phyloP scores from a whole-genome alignment of 2,888 invertebrate species.

The Branchellion lobata region DNA sequence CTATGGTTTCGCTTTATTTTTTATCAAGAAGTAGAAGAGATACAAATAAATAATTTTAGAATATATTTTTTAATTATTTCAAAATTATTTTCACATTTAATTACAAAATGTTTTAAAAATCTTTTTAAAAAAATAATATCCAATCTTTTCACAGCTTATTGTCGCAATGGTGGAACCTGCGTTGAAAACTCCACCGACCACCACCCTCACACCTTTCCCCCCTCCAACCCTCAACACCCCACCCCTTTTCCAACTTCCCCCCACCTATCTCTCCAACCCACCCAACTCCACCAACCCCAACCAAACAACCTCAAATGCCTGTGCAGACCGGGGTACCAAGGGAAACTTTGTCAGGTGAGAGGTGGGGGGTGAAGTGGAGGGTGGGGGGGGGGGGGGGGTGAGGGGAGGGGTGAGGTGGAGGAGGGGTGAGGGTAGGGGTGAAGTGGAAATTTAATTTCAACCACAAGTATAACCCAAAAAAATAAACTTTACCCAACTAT shows the following conservation, averaged over 20 bases:
- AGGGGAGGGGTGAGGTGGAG: neutral
- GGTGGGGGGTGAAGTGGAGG: neutral
- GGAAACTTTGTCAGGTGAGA: neutral
- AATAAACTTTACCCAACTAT: too few relatives aligned
- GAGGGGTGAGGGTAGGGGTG: neutral
- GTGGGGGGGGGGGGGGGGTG: neutral
- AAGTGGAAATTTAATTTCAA: too few relatives aligned
- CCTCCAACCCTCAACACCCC: neutral
- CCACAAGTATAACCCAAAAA: too few relatives aligned
- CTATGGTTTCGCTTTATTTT: too few relatives aligned
- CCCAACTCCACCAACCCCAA: neutral
- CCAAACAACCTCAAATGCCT: constrained; percentile 9
- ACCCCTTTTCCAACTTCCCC: neutral
- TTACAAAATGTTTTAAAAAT: too few relatives aligned
- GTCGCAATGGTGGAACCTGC: neutral
- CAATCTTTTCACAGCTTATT: neutral
- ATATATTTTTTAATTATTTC: too few relatives aligned
- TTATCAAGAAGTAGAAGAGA: too few relatives aligned
- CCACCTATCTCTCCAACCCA: too few relatives aligned
- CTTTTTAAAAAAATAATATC: too few relatives aligned
- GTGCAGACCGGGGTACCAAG: neutral
- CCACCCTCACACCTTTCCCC: neutral
- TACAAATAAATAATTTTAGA: too few relatives aligned
- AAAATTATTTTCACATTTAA: too few relatives aligned
- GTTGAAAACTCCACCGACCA: neutral